Conservation (phyloP, 2,113 vertebrate genomes). For the Mormyrus iriodes region DNA sequence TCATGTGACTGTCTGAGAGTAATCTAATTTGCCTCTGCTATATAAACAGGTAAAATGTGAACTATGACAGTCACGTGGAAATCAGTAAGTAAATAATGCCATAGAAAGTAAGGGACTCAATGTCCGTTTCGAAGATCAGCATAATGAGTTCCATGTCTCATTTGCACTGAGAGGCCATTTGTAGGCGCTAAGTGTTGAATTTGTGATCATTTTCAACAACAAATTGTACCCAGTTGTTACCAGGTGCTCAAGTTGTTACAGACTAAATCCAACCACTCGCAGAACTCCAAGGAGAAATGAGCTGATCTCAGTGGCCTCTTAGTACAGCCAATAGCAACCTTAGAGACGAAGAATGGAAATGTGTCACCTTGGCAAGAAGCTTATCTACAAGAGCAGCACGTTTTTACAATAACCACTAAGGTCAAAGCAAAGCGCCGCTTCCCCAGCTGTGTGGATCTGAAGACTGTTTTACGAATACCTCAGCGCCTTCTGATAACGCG, state of each 20-base stretch:
- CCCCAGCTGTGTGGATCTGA: constrained; percentile 2
- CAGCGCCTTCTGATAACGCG: not conserved
- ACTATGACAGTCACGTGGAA: not conserved
- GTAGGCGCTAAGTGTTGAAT: not conserved
- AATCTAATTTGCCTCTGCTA: not conserved
- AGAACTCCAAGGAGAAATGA: not conserved
- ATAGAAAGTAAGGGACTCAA: not conserved
- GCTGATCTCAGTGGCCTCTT: not conserved
- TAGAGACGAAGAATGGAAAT: not conserved
- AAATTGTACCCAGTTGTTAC: constrained; percentile 17
- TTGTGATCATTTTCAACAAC: not conserved
- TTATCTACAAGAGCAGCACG: constrained; percentile 9
- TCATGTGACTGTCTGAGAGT: not conserved
- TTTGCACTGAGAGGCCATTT: constrained; percentile 11
- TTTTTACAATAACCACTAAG: constrained; percentile 1
- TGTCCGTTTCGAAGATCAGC: not conserved
- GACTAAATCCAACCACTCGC: not conserved
- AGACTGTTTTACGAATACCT: not conserved
- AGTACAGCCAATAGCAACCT: not conserved
- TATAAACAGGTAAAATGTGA: not conserved
- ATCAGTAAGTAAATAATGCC: not conserved
- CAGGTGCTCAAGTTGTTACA: constrained; percentile 6
- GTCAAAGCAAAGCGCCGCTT: not conserved
- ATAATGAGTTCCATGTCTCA: not conserved
- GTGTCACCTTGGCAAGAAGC: not conserved